Conservation (phyloP, 2,888 invertebrate genomes). For the Erannis defoliaria region DNA sequence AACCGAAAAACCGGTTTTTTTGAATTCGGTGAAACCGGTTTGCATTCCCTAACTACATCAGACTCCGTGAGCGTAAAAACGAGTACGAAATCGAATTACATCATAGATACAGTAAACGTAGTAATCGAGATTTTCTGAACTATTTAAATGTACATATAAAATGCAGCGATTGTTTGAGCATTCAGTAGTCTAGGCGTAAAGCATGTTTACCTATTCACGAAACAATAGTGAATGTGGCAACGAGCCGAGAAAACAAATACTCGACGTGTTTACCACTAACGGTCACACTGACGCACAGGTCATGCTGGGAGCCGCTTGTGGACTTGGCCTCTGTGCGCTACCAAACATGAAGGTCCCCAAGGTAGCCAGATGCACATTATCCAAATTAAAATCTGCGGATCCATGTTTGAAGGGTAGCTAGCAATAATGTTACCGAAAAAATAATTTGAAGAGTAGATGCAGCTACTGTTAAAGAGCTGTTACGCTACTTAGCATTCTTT, state of each 20-base stretch:
- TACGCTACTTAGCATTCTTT: no score
- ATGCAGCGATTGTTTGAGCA: not conserved
- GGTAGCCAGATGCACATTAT: no score
- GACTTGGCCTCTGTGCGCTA: not conserved
- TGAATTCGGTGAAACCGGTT: no score
- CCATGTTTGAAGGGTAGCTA: no score
- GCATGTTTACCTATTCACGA: constrained; percentile 22
- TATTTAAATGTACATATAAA: not conserved
- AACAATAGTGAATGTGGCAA: constrained; percentile 42
- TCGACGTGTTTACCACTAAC: constrained; percentile 5
- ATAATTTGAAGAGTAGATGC: no score
- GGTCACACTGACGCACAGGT: constrained; percentile 20
- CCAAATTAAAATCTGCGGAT: no score
- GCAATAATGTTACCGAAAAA: no score
- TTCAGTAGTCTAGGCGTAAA: constrained; percentile 8
- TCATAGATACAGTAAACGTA: constrained; percentile 1
- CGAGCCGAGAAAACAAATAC: constrained; percentile 31
- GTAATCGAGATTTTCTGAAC: not conserved
- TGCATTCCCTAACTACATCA: not conserved
- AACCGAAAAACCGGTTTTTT: no score
- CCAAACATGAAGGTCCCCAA: no score
- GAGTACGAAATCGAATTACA: not conserved
- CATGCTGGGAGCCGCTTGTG: not conserved
- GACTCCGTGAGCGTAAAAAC: not conserved
- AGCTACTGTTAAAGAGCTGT: no score